Evolutionary conservation across 2,113 vertebrate species (phyloP), one percentile per base, ranked within the genome.

Genomic region (Hiodon alosoides): DNA sequence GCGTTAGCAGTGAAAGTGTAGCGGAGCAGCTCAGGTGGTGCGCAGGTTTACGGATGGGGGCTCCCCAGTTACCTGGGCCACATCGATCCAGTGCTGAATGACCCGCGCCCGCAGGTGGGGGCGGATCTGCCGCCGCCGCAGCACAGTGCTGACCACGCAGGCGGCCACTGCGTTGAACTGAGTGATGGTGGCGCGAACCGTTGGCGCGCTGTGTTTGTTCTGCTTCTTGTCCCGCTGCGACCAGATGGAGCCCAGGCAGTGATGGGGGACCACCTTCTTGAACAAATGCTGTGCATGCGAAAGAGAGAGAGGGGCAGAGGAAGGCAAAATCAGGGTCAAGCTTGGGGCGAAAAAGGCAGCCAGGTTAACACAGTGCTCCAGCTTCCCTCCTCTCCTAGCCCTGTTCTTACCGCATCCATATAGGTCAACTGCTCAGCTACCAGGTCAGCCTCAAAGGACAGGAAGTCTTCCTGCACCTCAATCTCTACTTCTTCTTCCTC

Each of bases 401-500:
- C 58, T 31, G 31, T 52, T 62, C 94, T 69, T 86, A 98, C 96
- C 0, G 96, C 95, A 14, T 98, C 96, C 95, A 98, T 96, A 79
- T 95, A 98, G 8, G 96, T 98, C 83, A 98, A 84, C 86, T 98
- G 96, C 81, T 97, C 96, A 0, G 96, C 96, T 86, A 97, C 95
- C 3, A 94, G 83, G 3, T 96, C 93, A 0, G 94, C 89, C 0
- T 90, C 84, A 57, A 98, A 97, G 52, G 86, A 90, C 58, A 93
- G 87, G 85, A 98, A 95, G 80, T 96, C 94, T 71, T 94, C 92
- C 67, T 91, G 77, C 68, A 78, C 83, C 71, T 90, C 89, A 0
- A 82, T 85, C 76, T 95, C 94, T 31, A 85, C 83, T 72, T 94
- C 92, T 69, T 93, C 92, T 65, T 95, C 94, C 77, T 95, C 92